phyloP scores from a whole-genome alignment of 2,888 invertebrate species.

The Drosophila limbata region DNA sequence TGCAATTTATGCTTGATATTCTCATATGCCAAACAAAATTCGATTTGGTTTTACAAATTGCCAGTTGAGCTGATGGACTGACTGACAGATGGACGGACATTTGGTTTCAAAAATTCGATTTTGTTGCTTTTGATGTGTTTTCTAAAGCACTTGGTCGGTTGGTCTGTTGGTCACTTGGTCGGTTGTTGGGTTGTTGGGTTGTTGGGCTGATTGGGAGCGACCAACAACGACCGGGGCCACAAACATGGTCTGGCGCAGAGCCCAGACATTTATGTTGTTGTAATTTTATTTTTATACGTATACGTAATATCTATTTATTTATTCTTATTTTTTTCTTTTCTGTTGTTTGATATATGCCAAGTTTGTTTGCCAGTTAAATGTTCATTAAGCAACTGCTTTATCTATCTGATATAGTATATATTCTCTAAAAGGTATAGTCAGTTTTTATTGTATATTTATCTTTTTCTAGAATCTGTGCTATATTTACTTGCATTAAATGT shows the following conservation, averaged over 20 bases:
- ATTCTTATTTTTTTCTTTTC: constrained; percentile 14
- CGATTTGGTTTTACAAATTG: constrained; percentile 21
- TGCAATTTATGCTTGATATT: constrained; percentile 24
- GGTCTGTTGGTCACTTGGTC: too few species aligned
- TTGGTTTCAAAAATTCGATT: constrained; percentile 23
- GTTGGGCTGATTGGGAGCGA: constrained; percentile 28
- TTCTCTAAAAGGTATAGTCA: constrained; percentile 6
- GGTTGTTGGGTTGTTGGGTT: constrained; percentile 16
- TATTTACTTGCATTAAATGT: neutral
- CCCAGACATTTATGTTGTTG: constrained; percentile 78
- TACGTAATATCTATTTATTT: constrained; percentile 63
- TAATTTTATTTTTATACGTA: constrained; percentile 68
- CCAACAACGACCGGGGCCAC: constrained; percentile 44
- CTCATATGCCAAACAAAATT: constrained; percentile 17
- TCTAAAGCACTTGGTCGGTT: constrained; percentile 31
- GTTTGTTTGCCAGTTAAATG: constrained; percentile 59
- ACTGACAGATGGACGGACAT: constrained; percentile 19
- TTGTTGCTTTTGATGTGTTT: constrained; percentile 39
- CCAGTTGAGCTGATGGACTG: constrained; percentile 8
- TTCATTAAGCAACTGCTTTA: constrained; percentile 29
- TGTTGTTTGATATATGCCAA: constrained; percentile 44
- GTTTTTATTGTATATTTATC: constrained; percentile 3
- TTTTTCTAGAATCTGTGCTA: constrained; percentile 1
- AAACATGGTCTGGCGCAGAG: constrained; percentile 77
- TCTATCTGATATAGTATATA: neutral